A percentile compares a stretch with the other conserved stretches of the same genome.
phyloP scores from a whole-genome alignment of 1,140 invertebrate genomes.

The Leptoteleia sp. region DNA sequence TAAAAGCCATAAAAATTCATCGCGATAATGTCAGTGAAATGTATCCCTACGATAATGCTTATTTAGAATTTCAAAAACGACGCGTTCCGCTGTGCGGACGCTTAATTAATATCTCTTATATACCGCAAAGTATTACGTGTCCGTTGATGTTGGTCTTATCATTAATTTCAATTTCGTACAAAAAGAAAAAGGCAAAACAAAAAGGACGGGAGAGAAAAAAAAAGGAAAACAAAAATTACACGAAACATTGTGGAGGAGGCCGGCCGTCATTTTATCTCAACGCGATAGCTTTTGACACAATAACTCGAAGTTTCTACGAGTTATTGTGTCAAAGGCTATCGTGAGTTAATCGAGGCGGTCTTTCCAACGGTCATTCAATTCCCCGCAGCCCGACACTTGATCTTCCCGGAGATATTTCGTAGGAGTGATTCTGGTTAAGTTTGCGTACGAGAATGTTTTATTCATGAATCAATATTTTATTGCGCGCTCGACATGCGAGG shows the following conservation, averaged over 20 bases:
- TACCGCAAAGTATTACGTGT: too few relatives aligned
- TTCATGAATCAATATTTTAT: slow-evolving; percentile 66
- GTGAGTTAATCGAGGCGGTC: slow-evolving; percentile 61
- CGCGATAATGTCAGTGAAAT: too few relatives aligned
- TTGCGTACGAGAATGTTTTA: slow-evolving; percentile 58
- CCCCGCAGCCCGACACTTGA: slow-evolving; percentile 58
- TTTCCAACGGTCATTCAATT: slow-evolving; percentile 60
- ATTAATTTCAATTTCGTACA: neutral
- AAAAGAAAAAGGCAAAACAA: too few relatives aligned
- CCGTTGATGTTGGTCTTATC: too few relatives aligned
- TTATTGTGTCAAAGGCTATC: slow-evolving; percentile 64
- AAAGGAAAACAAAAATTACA: neutral
- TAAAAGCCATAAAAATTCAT: too few relatives aligned
- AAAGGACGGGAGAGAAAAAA: neutral
- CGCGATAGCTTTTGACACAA: too few relatives aligned
- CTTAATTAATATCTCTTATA: too few relatives aligned
- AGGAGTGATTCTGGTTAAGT: slow-evolving; percentile 65
- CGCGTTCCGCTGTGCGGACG: too few relatives aligned
- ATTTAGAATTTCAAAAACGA: too few relatives aligned
- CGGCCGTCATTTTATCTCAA: slow-evolving; percentile 51
- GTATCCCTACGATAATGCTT: too few relatives aligned
- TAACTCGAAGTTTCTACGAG: slow-evolving; percentile 58
- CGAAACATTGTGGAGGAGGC: slow-evolving; percentile 13
- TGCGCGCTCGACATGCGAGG: slow-evolving; percentile 36
- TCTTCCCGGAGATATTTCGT: slow-evolving; percentile 57